Evolutionary conservation across 35 echinoderm and acorn worm genomes (phyloP).

Genomic region (Acanthaster planci): DNA sequence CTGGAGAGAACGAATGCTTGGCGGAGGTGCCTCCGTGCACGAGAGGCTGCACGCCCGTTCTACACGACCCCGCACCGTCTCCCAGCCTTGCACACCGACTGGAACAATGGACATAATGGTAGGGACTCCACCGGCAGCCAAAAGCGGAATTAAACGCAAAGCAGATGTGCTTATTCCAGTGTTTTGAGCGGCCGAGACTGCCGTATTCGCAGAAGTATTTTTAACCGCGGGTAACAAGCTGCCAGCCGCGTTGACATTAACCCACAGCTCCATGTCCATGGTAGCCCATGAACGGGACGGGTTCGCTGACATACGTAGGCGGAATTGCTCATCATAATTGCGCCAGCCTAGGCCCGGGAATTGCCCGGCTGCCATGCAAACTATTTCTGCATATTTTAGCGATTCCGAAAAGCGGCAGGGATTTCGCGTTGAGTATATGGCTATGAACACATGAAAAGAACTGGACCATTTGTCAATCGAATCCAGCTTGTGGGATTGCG

Average conservation of each 20-base stretch:
- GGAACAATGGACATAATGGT: background rate
- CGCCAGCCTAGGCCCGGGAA: too few species aligned
- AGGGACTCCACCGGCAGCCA: background rate
- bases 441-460: background rate
- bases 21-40: too few species aligned
- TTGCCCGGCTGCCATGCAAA: background rate
- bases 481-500: background rate
- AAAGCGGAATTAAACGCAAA: too few species aligned
- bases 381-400: too few species aligned
- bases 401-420: background rate
- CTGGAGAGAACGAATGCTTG: background rate
- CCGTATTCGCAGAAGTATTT: too few species aligned
- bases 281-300: background rate
- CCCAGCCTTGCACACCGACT: background rate
- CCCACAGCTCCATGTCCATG: conserved; percentile 27
- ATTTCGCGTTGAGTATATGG: background rate
- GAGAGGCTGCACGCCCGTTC: too few species aligned
- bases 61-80: too few species aligned
- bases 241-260: background rate
- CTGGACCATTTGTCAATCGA: background rate
- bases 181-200: background rate
- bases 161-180: too few species aligned
- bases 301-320: background rate
- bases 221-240: too few species aligned
- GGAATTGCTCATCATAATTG: too few species aligned